A percentile compares a stretch with the other conserved stretches of the same genome.
These are phyloP conservation scores for Diploscapter pachys DNA, from an alignment of 1,140 invertebrate species.

Conservation along the genomic window DNA sequence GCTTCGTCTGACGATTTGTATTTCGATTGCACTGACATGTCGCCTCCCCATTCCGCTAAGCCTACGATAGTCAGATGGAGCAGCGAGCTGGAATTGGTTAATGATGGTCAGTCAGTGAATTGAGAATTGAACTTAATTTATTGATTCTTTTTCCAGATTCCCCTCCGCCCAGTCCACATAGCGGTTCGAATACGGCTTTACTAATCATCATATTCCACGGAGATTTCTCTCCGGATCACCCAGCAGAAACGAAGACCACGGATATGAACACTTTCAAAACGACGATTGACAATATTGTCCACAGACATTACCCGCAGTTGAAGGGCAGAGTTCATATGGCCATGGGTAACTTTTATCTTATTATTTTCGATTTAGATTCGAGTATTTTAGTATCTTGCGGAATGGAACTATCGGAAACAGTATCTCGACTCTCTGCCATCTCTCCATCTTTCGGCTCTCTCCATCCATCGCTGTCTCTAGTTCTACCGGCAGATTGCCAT, in stretches of 20 bases:
- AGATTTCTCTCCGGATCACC: conserved; percentile 44
- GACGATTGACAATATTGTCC: conserved; percentile 88
- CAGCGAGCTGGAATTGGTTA: conserved; percentile 22
- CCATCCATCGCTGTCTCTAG: conserved; percentile 52
- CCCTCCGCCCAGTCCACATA: conserved; percentile 45
- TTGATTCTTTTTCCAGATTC: conserved; percentile 34
- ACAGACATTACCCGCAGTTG: conserved; percentile 87
- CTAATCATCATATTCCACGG: conserved; percentile 58
- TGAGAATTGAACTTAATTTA: background rate
- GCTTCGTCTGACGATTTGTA: conserved; percentile 47
- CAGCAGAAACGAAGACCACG: conserved; percentile 74
- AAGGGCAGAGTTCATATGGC: conserved; percentile 83
- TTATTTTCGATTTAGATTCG: too few relatives aligned
- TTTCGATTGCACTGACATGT: conserved; percentile 52
- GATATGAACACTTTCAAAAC: conserved; percentile 91
- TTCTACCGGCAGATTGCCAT: conserved; percentile 40
- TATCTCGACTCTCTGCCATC: conserved; percentile 21
- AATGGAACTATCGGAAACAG: conserved; percentile 65
- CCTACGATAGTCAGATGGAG: conserved; percentile 42
- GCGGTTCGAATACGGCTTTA: conserved; percentile 40
- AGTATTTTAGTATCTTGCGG: conserved; percentile 67
- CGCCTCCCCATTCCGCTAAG: conserved; percentile 32
- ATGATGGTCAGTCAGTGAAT: conserved; percentile 22
- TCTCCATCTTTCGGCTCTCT: conserved; percentile 48
- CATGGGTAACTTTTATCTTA: conserved; percentile 67